phyloP scores from a whole-genome alignment of 2,113 vertebrate genomes.

The Rhabdomys dilectus region DNA sequence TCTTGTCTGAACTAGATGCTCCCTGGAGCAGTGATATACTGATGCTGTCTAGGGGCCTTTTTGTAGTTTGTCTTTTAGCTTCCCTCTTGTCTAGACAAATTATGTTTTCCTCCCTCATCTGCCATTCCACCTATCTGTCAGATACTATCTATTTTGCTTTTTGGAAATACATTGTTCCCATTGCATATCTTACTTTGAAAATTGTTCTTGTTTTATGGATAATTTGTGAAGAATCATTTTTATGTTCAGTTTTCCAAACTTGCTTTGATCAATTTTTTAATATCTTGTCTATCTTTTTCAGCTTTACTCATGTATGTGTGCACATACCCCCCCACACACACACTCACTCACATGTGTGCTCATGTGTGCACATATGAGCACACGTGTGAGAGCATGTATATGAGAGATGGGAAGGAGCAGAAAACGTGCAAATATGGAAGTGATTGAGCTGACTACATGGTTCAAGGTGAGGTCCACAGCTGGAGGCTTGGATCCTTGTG shows the following conservation, averaged over 20 bases:
- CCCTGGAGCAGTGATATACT: not conserved
- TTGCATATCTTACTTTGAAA: conserved; percentile 41
- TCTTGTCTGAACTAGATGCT: conserved; percentile 9
- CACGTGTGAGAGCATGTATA: not conserved
- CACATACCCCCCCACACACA: not conserved
- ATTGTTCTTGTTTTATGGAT: not conserved
- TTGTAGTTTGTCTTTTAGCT: conserved; percentile 35
- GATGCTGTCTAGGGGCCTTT: not conserved
- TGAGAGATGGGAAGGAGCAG: not conserved
- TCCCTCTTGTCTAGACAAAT: conserved; percentile 38
- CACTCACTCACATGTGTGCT: not conserved
- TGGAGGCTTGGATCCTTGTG: not conserved
- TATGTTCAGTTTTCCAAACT: conserved; percentile 53
- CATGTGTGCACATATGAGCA: not conserved
- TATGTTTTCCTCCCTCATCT: conserved; percentile 23
- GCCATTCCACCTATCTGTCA: conserved; percentile 16
- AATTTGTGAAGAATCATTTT: conserved; percentile 47
- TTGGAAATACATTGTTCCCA: conserved; percentile 42
- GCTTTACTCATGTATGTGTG: not conserved
- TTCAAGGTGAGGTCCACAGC: not conserved
- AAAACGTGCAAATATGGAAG: not conserved
- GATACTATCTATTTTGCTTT: conserved; percentile 45
- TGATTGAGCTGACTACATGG: not conserved
- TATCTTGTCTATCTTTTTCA: not conserved
- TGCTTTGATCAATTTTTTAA: conserved; percentile 39